Percentiles rank a stretch among this genome's conserved stretches.
These are phyloP conservation scores for Hippasteria phrygiana DNA, from an alignment of 53 echinoderm and acorn worm species.

Conservation along the genomic window DNA sequence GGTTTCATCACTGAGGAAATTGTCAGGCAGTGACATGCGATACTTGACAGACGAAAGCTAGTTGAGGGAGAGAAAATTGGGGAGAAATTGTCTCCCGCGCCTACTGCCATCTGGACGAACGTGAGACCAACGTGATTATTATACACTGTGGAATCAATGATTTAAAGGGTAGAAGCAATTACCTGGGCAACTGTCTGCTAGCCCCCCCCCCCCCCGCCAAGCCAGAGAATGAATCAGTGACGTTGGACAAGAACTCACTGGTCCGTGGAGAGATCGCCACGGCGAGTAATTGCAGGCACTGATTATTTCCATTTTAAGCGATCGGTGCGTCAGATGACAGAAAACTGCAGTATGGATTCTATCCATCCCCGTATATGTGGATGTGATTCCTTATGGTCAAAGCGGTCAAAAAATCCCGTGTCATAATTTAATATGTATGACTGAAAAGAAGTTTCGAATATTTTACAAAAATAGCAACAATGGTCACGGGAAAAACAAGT, in stretches of 20 bases:
- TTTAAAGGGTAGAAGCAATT: too few species aligned
- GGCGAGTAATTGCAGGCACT: neutral
- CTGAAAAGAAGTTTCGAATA: too few species aligned
- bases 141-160: too few species aligned
- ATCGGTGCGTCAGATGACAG: neutral
- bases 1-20: conserved; percentile 35
- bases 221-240: neutral
- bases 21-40: conserved; percentile 31
- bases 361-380: too few species aligned
- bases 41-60: neutral
- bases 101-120: neutral
- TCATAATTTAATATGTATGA: too few species aligned
- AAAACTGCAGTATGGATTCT: too few species aligned
- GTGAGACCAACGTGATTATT: neutral
- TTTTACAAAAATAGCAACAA: too few species aligned
- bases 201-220: neutral
- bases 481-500: too few species aligned
- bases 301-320: neutral
- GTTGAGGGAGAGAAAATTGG: neutral
- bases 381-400: too few species aligned
- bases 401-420: too few species aligned
- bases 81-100: neutral
- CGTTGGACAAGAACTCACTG: neutral
- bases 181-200: too few species aligned
- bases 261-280: neutral